These are phyloP conservation scores for Anoplolepis gracilipes DNA, from an alignment of 1,140 invertebrate genomes.

Conservation along the genomic window DNA sequence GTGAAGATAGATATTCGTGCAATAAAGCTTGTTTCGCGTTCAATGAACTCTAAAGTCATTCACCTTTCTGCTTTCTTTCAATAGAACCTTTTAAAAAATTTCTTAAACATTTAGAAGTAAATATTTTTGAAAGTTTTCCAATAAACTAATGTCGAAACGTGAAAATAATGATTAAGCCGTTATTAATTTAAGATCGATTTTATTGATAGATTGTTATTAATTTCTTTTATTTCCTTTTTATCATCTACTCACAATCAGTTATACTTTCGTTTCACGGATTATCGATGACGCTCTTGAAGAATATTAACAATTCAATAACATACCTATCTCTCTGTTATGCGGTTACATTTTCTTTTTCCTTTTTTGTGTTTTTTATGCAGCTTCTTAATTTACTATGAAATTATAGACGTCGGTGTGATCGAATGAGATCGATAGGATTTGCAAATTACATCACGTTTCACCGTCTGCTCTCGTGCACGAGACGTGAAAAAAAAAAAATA, in stretches of 20 bases:
- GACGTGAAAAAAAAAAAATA: not conserved
- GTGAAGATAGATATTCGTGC: conserved; percentile 16
- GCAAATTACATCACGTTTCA: conserved; percentile 48
- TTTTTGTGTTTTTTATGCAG: not conserved
- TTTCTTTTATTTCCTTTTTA: not conserved
- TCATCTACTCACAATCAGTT: not conserved
- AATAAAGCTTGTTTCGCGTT: conserved; percentile 25
- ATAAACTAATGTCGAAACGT: not conserved
- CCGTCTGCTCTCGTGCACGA: conserved; percentile 14
- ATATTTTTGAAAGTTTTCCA: not conserved
- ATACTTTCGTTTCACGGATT: not conserved
- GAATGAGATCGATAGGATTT: not conserved
- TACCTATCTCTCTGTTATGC: not conserved
- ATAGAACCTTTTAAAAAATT: not conserved
- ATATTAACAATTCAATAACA: conserved; percentile 41
- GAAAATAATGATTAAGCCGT: too few relatives aligned
- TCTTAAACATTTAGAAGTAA: not conserved
- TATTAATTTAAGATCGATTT: not conserved
- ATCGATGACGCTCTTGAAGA: not conserved
- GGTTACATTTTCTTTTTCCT: not conserved
- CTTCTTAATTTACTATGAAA: conserved; percentile 42
- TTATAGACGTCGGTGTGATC: conserved; percentile 18
- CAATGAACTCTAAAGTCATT: conserved; percentile 50
- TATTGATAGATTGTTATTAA: not conserved
- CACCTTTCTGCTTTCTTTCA: conserved; percentile 6